These are phyloP conservation scores for Biston stratarius DNA, from an alignment of 2,888 invertebrate genomes.

Conservation along the genomic window DNA sequence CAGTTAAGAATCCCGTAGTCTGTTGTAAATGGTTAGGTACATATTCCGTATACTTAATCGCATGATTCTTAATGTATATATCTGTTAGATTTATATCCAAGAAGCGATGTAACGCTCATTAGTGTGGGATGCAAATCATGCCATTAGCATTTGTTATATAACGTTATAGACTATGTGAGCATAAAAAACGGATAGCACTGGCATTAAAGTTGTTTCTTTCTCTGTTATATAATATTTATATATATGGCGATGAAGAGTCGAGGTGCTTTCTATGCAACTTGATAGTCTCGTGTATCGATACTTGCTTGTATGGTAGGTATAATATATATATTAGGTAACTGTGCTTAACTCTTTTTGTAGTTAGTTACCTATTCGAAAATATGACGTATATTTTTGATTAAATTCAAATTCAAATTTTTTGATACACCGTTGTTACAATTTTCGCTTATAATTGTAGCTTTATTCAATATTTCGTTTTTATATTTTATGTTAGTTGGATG, in stretches of 20 bases:
- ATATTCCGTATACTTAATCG: neutral
- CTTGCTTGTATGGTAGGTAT: too few species aligned
- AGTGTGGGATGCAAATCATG: conserved; percentile 26
- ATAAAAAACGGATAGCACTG: conserved; percentile 11
- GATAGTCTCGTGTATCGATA: neutral
- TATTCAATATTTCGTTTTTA: too few species aligned
- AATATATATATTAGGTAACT: too few species aligned
- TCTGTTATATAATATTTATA: neutral
- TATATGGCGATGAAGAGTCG: neutral
- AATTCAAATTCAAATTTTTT: too few species aligned
- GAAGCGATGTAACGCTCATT: conserved; percentile 9
- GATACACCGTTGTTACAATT: too few species aligned
- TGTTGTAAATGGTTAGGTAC: neutral
- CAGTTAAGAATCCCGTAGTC: neutral
- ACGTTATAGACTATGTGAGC: conserved; percentile 14
- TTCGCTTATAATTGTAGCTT: too few species aligned
- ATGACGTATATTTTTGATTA: too few species aligned
- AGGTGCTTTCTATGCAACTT: neutral
- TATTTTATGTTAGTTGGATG: neutral
- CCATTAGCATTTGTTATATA: conserved; percentile 17
- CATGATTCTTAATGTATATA: conserved; percentile 12
- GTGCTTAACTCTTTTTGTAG: too few species aligned
- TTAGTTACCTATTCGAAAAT: too few species aligned
- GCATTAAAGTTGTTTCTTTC: neutral
- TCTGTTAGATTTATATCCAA: conserved; percentile 1